Evolutionary conservation across 92 coral and sea anemone genomes (phyloP), one percentile per base, ranked within the genome.

Genomic region (Epizoanthus illoricatus): DNA sequence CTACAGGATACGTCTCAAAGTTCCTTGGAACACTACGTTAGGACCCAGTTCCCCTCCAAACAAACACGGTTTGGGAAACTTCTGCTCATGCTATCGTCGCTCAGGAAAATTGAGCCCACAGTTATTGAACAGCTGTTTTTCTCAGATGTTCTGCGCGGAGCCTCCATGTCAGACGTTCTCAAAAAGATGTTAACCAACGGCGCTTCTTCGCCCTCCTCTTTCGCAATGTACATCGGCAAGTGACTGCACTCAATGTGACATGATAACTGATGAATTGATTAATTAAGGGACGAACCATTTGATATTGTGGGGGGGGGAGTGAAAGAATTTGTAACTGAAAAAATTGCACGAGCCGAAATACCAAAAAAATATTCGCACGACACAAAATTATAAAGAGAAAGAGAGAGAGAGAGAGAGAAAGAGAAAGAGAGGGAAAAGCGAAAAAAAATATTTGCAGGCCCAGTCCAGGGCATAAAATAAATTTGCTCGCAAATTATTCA

Each of bases 71-170:
- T 93, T 74, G 97, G 97, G 45, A 93, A 93, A 61, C 88, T 93
- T n/a, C 89, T 93, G 7, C 92, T 93, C 63, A 93, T 93, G 97
- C 69, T 93, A 71, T 93, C 97, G 39, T 91, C 94, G 19, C 70
- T 93, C 56, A 83, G 92, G 73, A 93, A 93, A 75, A 85, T 93
- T 72, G 97, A 93, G 89, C 93, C 97, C 81, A 41, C 94, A 33
- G 91, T 90, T 20, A 90, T 90, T 28, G 97, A 93, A 55, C 97
- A 93, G 92, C 94, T 93, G 92, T 93, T 93, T 86, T 93, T 93
- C 84, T 76, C 92, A 15, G 94, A 90, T 11, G 97, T 93, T 57
- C 71, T 93, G 85, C 94, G 94, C 78, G 97, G 97, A 13, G 97
- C 97, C 61, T 93, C 97, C 8, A 93, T 93, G 94, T 90, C 88